Conservation (phyloP, 64 coral and sea anemone species). For the Trachythela sp. region DNA sequence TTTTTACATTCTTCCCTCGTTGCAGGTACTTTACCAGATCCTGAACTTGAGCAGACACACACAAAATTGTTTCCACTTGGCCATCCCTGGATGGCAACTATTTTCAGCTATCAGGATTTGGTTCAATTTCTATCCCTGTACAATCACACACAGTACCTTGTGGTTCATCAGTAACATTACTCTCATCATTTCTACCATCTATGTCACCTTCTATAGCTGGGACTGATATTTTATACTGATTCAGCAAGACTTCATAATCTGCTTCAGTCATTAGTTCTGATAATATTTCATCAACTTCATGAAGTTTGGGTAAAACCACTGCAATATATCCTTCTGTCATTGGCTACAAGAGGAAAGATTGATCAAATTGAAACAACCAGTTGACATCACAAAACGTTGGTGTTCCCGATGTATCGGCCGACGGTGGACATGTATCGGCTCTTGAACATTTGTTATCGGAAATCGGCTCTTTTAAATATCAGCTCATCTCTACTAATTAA, state of each 20-base stretch:
- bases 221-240: neutral
- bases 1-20: too few species aligned
- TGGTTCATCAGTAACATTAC: neutral
- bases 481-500: too few species aligned
- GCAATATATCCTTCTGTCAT: conserved; percentile 89
- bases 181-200: neutral
- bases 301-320: conserved; percentile 82
- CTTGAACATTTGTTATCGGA: too few species aligned
- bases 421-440: too few species aligned
- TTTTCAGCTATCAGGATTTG: too few species aligned
- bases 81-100: too few species aligned
- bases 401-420: too few species aligned
- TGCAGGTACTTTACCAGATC: too few species aligned
- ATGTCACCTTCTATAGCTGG: neutral
- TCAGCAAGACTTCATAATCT: neutral
- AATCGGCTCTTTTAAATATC: too few species aligned
- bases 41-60: too few species aligned
- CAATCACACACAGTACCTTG: neutral
- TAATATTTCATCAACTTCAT: conserved; percentile 42
- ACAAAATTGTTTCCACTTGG: too few species aligned
- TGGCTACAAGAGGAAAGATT: conserved; percentile 36
- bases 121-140: too few species aligned
- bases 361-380: conserved; percentile 16
- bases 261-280: neutral
- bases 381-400: neutral